Percentiles rank a stretch among this genome's conserved stretches.
Evolutionary conservation across 2,888 invertebrate species (phyloP).

Genomic region (Melanostoma mellinum): DNA sequence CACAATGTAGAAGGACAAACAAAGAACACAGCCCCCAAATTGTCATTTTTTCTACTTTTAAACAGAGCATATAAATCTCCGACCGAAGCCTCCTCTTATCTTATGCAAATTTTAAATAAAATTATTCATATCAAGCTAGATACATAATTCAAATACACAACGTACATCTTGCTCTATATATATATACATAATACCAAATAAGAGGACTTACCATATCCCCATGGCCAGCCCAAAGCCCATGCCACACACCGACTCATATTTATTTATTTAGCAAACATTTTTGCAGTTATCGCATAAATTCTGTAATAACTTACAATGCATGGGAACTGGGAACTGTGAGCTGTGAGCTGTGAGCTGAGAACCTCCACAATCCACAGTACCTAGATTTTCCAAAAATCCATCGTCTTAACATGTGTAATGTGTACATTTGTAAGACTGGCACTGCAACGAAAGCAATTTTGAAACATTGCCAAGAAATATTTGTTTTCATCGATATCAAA

Average conservation of each 20-base stretch:
- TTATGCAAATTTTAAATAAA: constrained; percentile 32
- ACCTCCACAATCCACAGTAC: constrained; percentile 2
- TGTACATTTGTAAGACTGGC: constrained; percentile 17
- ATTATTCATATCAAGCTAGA: constrained; percentile 22
- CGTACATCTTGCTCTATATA: not conserved
- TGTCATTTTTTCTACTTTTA: constrained; percentile 22
- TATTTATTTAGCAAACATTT: constrained; percentile 53
- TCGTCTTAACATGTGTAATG: constrained; percentile 30
- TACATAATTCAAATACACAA: constrained; percentile 48
- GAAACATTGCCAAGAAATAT: constrained; percentile 64
- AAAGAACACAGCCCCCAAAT: not conserved
- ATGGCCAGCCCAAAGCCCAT: constrained; percentile 5
- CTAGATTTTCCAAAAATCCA: constrained; percentile 40
- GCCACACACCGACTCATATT: constrained; percentile 46
- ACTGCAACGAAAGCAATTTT: constrained; percentile 43
- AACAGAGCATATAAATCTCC: constrained; percentile 19
- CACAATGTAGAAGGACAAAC: too few relatives aligned
- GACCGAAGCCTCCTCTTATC: constrained; percentile 8
- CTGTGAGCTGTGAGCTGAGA: not conserved
- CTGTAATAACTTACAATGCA: constrained; percentile 46
- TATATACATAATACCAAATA: constrained; percentile 22
- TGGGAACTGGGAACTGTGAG: constrained; percentile 16
- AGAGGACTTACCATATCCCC: not conserved
- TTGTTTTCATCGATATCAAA: constrained; percentile 70
- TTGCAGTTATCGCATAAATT: constrained; percentile 55